phyloP scores from a whole-genome alignment of 30 jellyfish, hydroid and myxozoan species.

The Cassiopea xamachana region DNA sequence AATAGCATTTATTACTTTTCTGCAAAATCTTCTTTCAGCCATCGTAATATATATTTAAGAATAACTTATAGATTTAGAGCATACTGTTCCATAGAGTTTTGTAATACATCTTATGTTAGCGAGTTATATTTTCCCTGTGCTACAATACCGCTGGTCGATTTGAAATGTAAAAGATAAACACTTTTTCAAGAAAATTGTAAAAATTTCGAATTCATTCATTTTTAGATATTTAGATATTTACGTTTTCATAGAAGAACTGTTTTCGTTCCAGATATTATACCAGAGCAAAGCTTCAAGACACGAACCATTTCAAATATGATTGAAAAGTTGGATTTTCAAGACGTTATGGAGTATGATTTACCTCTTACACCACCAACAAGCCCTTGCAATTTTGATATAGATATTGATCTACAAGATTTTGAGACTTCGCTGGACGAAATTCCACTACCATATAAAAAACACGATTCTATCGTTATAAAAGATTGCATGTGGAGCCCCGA shows the following conservation, averaged over 20 bases:
- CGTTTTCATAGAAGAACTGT: not conserved
- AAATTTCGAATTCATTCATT: not conserved
- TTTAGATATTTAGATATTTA: not conserved
- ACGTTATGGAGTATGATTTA: constrained; percentile 12
- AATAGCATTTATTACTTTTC: too few species aligned
- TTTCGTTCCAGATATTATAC: not conserved
- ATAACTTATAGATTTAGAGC: too few species aligned
- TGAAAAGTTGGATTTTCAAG: constrained; percentile 48
- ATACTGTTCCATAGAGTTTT: too few species aligned
- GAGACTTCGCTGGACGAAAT: constrained; percentile 16
- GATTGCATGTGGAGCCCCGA: constrained; percentile 77
- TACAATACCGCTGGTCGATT: not conserved
- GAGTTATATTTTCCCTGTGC: not conserved
- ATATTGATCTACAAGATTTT: not conserved
- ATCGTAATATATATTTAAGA: too few species aligned
- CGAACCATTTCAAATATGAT: constrained; percentile 24
- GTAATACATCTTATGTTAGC: too few species aligned
- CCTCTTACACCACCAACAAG: constrained; percentile 74
- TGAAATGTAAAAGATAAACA: not conserved
- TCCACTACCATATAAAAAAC: constrained; percentile 21
- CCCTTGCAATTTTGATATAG: constrained; percentile 26
- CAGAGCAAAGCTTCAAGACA: not conserved
- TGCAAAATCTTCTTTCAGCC: too few species aligned
- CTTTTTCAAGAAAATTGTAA: not conserved
- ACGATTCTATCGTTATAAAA: constrained; percentile 58